Evolutionary conservation across 2,113 vertebrate genomes (phyloP).

Genomic region (Stictonetta naevosa): DNA sequence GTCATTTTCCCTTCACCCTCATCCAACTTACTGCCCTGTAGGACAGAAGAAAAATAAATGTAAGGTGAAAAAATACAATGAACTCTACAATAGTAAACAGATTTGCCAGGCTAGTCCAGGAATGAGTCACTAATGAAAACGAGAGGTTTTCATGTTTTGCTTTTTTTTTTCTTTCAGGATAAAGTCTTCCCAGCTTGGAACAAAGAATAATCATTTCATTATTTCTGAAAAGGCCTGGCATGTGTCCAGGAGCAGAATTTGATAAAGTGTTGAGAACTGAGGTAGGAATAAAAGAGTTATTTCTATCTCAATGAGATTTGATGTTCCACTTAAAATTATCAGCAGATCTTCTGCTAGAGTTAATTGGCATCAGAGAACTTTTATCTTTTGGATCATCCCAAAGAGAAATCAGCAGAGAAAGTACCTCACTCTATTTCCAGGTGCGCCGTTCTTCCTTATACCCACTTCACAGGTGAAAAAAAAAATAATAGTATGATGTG

Average conservation of each 20-base stretch:
- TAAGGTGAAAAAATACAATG: neutral
- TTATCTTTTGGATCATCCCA: conserved; percentile 2
- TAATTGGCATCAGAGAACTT: conserved; percentile 30
- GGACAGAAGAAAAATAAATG: neutral
- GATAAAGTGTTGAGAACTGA: conserved; percentile 4
- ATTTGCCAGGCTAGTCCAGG: neutral
- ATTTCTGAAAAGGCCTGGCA: conserved; percentile 38
- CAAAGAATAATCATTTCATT: conserved; percentile 34
- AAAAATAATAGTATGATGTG: neutral
- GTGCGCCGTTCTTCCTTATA: neutral
- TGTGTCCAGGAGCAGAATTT: neutral
- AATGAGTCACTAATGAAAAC: neutral
- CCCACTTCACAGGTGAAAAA: neutral
- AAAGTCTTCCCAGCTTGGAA: neutral
- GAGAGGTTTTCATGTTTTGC: neutral
- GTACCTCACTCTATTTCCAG: neutral
- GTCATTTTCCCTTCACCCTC: neutral
- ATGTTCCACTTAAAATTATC: conserved; percentile 36
- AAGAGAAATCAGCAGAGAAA: neutral
- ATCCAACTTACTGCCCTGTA: neutral
- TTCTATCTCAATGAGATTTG: conserved; percentile 13
- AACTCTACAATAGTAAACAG: neutral
- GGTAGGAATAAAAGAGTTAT: conserved; percentile 8
- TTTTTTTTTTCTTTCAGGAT: neutral
- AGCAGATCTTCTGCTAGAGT: neutral